Evolutionary conservation across 2,797 vertebrate genomes (phyloP).

Genomic region (Spinus pinus): DNA sequence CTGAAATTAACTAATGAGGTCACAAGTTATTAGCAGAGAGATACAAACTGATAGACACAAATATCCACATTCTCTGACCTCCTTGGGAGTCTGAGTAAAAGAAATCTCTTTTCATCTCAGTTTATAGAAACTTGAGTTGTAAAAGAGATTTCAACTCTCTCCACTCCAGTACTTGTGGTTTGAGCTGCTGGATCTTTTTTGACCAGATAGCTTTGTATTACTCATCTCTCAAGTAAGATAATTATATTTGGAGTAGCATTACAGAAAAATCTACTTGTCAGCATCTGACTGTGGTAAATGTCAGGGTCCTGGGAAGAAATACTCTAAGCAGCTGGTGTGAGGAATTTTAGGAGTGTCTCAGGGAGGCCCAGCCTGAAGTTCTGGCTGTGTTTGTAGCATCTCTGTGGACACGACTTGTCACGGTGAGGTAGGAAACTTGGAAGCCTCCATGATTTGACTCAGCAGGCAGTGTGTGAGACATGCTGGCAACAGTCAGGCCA

Average conservation of each 20-base stretch:
- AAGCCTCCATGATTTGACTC: neutral
- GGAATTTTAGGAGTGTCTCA: neutral
- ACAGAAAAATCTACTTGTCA: neutral
- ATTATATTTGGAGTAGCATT: neutral
- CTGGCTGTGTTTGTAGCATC: neutral
- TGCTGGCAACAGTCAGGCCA: neutral
- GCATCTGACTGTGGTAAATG: neutral
- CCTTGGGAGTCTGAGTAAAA: neutral
- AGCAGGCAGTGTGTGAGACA: neutral
- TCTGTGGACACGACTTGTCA: neutral
- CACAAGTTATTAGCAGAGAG: conserved; percentile 22
- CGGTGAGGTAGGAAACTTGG: neutral
- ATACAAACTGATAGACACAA: neutral
- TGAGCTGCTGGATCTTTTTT: neutral
- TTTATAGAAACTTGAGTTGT: neutral
- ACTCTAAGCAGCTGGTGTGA: neutral
- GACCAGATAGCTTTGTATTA: neutral
- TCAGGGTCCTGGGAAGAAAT: neutral
- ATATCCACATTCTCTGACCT: neutral
- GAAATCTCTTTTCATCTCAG: neutral
- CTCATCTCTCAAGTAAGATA: neutral
- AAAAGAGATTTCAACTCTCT: neutral
- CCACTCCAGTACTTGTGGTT: neutral
- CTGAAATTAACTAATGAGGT: conserved; percentile 31
- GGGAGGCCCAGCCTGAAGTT: neutral